These are phyloP conservation scores for Thumatha senex DNA, from an alignment of 2,888 invertebrate species.

Conservation along the genomic window DNA sequence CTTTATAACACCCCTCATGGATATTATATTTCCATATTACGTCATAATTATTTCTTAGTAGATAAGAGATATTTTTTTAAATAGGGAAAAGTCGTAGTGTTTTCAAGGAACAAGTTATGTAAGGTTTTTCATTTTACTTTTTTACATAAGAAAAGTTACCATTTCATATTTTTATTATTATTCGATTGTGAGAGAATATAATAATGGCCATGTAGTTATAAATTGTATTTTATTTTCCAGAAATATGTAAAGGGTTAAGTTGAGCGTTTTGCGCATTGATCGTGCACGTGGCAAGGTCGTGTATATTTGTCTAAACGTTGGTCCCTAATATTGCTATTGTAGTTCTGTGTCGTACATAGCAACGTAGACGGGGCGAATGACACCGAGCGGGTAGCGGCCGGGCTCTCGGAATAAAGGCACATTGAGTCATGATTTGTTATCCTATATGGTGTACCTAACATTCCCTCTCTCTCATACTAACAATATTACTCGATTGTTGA, in stretches of 20 bases:
- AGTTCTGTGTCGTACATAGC: conserved; percentile 58
- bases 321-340: conserved; percentile 83
- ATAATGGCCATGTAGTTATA: conserved; percentile 22
- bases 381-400: conserved; percentile 70
- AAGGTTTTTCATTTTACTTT: conserved; percentile 16
- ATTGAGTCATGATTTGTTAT: conserved; percentile 77
- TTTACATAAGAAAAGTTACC: conserved; percentile 16
- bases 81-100: too few relatives aligned
- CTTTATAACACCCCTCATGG: conserved; percentile 44
- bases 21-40: conserved; percentile 7
- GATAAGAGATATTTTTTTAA: too few relatives aligned
- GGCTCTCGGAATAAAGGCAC: conserved; percentile 81
- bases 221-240: conserved; percentile 28
- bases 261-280: conserved; percentile 61
- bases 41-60: too few relatives aligned
- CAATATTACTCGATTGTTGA: conserved; percentile 56
- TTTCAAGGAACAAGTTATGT: conserved; percentile 13
- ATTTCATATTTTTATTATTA: conserved; percentile 25
- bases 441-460: conserved; percentile 68
- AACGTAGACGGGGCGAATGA: conserved; percentile 54
- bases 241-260: conserved; percentile 50
- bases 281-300: conserved; percentile 62
- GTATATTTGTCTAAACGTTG: conserved; percentile 82
- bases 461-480: conserved; percentile 55
- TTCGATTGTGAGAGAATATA: conserved; percentile 6